Conservation (phyloP, 2,113 vertebrate species). For the Opisthocomus hoazin region DNA sequence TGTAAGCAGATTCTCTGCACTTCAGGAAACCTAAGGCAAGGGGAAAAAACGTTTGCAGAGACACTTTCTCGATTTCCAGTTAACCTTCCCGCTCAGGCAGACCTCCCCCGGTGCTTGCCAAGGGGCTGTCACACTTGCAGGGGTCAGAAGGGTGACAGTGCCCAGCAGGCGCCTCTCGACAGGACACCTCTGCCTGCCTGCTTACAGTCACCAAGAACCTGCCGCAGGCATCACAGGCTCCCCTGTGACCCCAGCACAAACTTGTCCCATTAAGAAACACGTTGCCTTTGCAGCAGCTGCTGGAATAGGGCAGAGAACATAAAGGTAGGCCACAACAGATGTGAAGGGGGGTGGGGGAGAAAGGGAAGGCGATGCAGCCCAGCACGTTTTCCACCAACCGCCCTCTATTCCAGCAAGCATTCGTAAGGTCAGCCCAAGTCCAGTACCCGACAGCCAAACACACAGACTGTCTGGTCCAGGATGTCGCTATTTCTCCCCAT, state of each 20-base stretch:
- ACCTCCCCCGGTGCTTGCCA: neutral
- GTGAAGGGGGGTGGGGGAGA: rapidly evolving
- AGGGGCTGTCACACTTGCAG: neutral
- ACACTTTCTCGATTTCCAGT: neutral
- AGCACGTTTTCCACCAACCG: neutral
- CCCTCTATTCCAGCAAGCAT: rapidly evolving
- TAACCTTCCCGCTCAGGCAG: neutral
- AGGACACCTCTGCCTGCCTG: neutral
- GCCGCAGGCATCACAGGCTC: neutral
- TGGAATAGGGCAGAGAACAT: neutral
- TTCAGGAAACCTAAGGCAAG: neutral
- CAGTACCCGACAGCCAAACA: neutral
- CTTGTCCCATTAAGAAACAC: rapidly evolving
- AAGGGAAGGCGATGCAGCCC: rapidly evolving
- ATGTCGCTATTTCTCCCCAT: neutral
- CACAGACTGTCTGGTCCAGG: neutral
- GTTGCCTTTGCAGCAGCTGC: neutral
- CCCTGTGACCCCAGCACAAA: rapidly evolving
- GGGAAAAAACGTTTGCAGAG: neutral
- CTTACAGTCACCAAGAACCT: no score
- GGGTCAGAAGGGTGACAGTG: neutral
- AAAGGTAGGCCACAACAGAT: neutral
- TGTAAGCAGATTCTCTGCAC: neutral
- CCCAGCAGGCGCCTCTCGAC: rapidly evolving
- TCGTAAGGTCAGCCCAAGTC: rapidly evolving